Percentiles rank a stretch among this genome's conserved stretches.
These are phyloP conservation scores for Rhinichthys osculus DNA, from an alignment of 2,797 vertebrate genomes.

Conservation along the genomic window DNA sequence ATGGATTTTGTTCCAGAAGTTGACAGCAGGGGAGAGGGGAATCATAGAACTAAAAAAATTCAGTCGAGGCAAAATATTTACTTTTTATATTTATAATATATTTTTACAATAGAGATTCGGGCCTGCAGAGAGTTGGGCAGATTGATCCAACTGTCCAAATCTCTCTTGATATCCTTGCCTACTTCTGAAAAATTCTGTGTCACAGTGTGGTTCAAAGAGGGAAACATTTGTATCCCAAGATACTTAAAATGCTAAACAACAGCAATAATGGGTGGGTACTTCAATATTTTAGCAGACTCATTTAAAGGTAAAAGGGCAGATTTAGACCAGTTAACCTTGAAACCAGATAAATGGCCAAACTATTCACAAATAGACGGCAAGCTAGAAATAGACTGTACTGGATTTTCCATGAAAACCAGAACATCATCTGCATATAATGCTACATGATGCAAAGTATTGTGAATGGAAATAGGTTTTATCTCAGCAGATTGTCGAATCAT, in stretches of 20 bases:
- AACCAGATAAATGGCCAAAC: neutral
- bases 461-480: neutral
- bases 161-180: neutral
- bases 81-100: neutral
- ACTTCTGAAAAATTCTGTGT: neutral
- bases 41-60: slow-evolving; percentile 29
- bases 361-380: slow-evolving; percentile 32
- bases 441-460: slow-evolving; percentile 2
- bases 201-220: slow-evolving; percentile 2
- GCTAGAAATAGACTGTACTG: neutral
- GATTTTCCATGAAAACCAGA: slow-evolving; percentile 31
- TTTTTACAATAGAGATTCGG: slow-evolving; percentile 21
- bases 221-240: slow-evolving; percentile 22
- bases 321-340: slow-evolving; percentile 39
- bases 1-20: slow-evolving; percentile 25
- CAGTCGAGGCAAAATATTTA: slow-evolving; percentile 21
- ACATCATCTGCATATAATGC: slow-evolving; percentile 41
- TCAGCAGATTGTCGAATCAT: slow-evolving; percentile 6
- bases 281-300: neutral
- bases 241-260: slow-evolving; percentile 31
- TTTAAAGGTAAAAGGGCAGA: slow-evolving; percentile 35
- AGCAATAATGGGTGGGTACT: neutral
- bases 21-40: slow-evolving; percentile 10
- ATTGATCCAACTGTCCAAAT: slow-evolving; percentile 14
- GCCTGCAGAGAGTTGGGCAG: neutral